Evolutionary conservation across 2,797 vertebrate species (phyloP).

Genomic region (Thamnophis elegans): DNA sequence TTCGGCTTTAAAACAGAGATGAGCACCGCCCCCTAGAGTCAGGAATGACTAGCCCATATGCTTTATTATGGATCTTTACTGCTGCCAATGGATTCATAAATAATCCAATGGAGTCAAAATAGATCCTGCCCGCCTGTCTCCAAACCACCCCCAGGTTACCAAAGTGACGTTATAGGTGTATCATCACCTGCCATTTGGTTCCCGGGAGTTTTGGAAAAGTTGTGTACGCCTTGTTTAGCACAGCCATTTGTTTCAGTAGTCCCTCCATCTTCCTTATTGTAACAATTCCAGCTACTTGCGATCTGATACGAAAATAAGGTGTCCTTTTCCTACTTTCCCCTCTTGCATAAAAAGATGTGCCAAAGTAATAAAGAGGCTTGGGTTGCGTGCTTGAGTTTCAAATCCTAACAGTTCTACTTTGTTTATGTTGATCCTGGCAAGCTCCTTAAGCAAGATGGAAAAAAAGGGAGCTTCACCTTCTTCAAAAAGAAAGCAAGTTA

Average conservation of each 20-base stretch:
- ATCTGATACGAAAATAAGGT: constrained; percentile 43
- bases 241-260: not conserved
- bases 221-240: constrained; percentile 15
- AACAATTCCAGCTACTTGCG: constrained; percentile 48
- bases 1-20: too few species aligned
- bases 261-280: not conserved
- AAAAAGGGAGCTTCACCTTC: constrained; percentile 37
- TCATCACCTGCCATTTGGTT: not conserved
- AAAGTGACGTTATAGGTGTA: not conserved
- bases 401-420: constrained; percentile 56
- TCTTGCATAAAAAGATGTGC: constrained; percentile 18
- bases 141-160: not conserved
- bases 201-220: not conserved
- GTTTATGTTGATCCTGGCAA: constrained; percentile 63
- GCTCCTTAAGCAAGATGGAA: constrained; percentile 43
- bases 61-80: not conserved
- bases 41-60: too few species aligned
- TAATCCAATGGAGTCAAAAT: not conserved
- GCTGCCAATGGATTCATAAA: not conserved
- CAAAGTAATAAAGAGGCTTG: constrained; percentile 52
- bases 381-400: constrained; percentile 39
- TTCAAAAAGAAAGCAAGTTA: constrained; percentile 31
- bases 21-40: too few species aligned
- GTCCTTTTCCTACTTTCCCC: constrained; percentile 41
- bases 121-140: not conserved